Conservation (phyloP, 2,888 invertebrate genomes). For the Drosophila sordidapex region DNA sequence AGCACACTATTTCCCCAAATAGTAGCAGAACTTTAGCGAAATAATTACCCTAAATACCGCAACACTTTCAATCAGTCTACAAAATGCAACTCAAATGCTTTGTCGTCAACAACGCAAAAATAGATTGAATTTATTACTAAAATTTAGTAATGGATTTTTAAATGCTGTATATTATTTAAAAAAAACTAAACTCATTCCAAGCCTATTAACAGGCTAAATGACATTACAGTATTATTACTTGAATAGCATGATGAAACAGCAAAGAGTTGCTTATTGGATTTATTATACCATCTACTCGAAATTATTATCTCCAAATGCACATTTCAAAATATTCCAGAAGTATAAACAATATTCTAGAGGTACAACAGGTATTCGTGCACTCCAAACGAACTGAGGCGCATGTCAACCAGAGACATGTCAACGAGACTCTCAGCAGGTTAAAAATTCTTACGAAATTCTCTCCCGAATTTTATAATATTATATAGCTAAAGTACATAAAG, state of each 20-base stretch:
- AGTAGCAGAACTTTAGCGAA: slow-evolving; percentile 52
- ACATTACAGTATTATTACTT: neutral
- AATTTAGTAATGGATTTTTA: neutral
- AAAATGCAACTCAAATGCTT: slow-evolving; percentile 33
- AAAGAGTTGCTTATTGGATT: neutral
- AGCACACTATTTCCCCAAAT: slow-evolving; percentile 65
- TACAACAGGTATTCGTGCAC: slow-evolving; percentile 3
- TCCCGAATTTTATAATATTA: slow-evolving; percentile 62
- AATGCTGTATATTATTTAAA: neutral
- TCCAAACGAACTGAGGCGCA: slow-evolving; percentile 19
- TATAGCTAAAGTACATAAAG: slow-evolving; percentile 50
- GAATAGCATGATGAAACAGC: neutral
- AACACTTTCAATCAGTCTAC: slow-evolving; percentile 41
- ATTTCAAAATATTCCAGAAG: slow-evolving; percentile 37
- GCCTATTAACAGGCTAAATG: neutral
- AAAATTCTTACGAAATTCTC: slow-evolving; percentile 63
- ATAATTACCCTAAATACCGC: slow-evolving; percentile 69
- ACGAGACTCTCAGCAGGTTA: slow-evolving; percentile 44
- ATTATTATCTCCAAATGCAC: slow-evolving; percentile 1
- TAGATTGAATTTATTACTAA: neutral
- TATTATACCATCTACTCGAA: neutral
- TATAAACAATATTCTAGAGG: slow-evolving; percentile 30
- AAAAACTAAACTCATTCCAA: neutral
- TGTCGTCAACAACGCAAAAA: neutral
- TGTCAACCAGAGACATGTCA: slow-evolving; percentile 20